Percentiles rank a stretch among this genome's conserved stretches.
Conservation (phyloP, 2,797 vertebrate genomes). For the Tragelaphus eurycerus region DNA sequence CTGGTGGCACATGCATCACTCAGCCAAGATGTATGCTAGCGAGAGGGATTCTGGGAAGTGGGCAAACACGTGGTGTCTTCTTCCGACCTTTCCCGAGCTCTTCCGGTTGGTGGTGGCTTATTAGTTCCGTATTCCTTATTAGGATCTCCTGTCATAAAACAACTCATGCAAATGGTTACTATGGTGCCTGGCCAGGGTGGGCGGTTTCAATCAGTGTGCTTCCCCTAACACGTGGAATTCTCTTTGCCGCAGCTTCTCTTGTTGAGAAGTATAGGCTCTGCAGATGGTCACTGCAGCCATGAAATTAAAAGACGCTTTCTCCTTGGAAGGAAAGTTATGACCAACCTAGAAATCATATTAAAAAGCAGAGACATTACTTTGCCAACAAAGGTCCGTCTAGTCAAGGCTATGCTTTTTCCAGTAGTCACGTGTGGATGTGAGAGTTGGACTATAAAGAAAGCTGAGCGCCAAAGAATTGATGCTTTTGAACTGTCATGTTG, state of each 20-base stretch:
- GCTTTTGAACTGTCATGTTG: not conserved
- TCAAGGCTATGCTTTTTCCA: not conserved
- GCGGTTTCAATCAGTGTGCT: too few species aligned
- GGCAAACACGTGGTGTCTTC: too few species aligned
- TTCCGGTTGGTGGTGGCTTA: too few species aligned
- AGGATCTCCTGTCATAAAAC: too few species aligned
- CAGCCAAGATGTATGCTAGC: too few species aligned
- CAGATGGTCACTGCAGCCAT: not conserved
- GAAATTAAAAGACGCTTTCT: not conserved
- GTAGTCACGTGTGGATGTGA: not conserved
- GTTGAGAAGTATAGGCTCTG: not conserved
- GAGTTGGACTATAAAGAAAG: not conserved
- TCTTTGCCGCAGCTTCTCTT: fast-evolving
- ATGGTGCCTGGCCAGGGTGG: too few species aligned
- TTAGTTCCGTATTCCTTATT: too few species aligned
- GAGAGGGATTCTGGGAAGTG: too few species aligned
- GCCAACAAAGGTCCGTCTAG: not conserved
- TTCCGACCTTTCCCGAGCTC: too few species aligned
- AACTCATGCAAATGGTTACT: too few species aligned
- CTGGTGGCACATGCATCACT: too few species aligned
- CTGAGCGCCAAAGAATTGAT: fast-evolving
- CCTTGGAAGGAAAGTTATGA: not conserved
- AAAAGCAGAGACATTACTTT: not conserved
- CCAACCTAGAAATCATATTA: not conserved
- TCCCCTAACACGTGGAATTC: not conserved